Conservation (phyloP, 2,888 invertebrate genomes). For the Leptopilina syphax region DNA sequence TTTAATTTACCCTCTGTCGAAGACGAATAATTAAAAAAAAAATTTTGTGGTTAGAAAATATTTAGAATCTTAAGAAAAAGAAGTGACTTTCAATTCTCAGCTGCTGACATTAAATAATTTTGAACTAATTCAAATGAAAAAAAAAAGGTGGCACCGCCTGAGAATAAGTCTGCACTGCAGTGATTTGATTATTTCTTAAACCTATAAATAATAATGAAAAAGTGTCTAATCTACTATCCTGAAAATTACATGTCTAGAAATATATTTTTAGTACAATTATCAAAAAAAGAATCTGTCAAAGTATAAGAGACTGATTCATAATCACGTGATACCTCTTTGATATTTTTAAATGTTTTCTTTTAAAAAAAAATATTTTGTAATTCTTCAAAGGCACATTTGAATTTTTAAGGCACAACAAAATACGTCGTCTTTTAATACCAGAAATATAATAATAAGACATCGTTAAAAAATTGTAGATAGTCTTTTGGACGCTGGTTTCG, state of each 20-base stretch:
- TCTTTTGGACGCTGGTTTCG: conserved; percentile 63
- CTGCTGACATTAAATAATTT: not conserved
- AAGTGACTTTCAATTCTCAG: not conserved
- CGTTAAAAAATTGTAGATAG: not conserved
- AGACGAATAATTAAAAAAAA: too few species aligned
- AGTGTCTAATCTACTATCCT: not conserved
- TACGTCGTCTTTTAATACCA: conserved; percentile 31
- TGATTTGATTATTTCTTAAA: conserved; percentile 62
- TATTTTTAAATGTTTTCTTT: not conserved
- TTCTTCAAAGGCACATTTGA: not conserved
- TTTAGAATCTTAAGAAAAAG: not conserved
- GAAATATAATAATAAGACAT: conserved; percentile 18
- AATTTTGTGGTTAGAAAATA: too few species aligned
- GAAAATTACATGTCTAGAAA: not conserved
- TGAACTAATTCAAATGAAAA: not conserved
- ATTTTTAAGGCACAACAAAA: conserved; percentile 22
- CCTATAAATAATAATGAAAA: conserved; percentile 41
- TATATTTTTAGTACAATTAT: conserved; percentile 1
- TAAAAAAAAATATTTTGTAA: not conserved
- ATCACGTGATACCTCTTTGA: conserved; percentile 20
- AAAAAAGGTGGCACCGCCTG: not conserved
- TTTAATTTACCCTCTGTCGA: too few species aligned
- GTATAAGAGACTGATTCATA: not conserved
- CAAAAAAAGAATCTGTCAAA: not conserved
- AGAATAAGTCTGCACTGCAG: conserved; percentile 60